phyloP scores from a whole-genome alignment of 1,140 invertebrate genomes.

The Nasonia vitripennis region DNA sequence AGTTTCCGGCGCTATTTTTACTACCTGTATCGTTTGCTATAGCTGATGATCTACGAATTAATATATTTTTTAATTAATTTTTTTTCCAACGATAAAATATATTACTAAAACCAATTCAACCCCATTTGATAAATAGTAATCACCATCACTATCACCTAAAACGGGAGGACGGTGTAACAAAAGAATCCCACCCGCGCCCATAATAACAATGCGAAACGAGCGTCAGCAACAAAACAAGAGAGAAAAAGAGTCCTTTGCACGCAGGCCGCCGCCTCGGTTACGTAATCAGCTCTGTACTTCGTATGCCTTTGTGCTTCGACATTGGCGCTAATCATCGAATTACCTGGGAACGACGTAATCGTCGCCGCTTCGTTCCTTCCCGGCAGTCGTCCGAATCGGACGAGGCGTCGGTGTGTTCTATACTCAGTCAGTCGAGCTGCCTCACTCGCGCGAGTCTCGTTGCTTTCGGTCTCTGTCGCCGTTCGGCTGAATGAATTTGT shows the following conservation, averaged over 20 bases:
- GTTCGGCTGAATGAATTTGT: background rate
- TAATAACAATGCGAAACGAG: too few species aligned
- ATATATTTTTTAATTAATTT: too few species aligned
- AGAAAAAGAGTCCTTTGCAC: background rate
- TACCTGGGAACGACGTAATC: conserved; percentile 59
- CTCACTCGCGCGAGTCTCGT: background rate
- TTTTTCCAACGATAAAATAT: too few species aligned
- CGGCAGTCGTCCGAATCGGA: background rate
- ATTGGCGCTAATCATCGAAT: conserved; percentile 69
- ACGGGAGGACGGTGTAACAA: too few species aligned
- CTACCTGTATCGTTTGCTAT: too few species aligned
- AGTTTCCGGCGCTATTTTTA: too few species aligned
- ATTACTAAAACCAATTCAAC: too few species aligned
- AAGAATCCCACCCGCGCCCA: too few species aligned
- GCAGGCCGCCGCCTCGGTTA: background rate
- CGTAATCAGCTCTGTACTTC: background rate
- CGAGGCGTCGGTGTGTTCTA: background rate
- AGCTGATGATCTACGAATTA: too few species aligned
- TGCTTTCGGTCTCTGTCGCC: background rate
- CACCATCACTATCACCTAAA: too few species aligned
- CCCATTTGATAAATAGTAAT: too few species aligned
- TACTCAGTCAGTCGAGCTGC: background rate
- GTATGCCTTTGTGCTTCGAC: conserved; percentile 50
- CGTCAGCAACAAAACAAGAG: too few species aligned
- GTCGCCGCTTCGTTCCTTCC: background rate